phyloP scores from a whole-genome alignment of 23 tunicate genomes.

The Halocynthia aurantium region DNA sequence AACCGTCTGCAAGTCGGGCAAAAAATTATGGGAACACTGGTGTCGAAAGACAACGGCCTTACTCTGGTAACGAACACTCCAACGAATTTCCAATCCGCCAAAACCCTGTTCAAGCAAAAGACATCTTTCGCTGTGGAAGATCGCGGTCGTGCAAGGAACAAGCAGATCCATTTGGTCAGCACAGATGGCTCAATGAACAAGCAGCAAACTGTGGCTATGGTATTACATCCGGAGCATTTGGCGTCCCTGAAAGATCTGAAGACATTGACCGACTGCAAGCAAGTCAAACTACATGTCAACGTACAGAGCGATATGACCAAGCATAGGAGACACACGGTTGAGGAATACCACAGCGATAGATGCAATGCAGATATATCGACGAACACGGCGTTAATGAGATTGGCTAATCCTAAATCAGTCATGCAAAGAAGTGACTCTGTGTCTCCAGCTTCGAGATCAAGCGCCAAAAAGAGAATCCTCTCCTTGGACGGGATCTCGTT shows the following conservation, averaged over 20 bases:
- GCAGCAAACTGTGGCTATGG: conserved; percentile 34
- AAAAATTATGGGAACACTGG: conserved; percentile 52
- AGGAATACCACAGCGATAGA: conserved; percentile 6
- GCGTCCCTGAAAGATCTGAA: neutral
- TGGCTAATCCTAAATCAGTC: conserved; percentile 5
- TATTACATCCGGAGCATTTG: conserved; percentile 1
- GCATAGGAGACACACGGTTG: conserved; percentile 33
- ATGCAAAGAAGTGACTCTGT: conserved; percentile 16
- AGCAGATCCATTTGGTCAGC: conserved; percentile 18
- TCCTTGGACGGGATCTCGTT: conserved; percentile 81
- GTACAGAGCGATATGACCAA: neutral
- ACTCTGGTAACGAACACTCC: conserved; percentile 41
- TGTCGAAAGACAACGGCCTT: conserved; percentile 49
- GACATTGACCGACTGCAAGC: neutral
- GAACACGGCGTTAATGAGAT: neutral
- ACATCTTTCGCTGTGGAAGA: conserved; percentile 10
- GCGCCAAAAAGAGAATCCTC: conserved; percentile 37
- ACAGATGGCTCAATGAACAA: neutral
- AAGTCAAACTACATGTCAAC: no score
- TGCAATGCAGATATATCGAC: neutral
- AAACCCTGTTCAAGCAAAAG: conserved; percentile 1
- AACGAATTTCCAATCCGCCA: neutral
- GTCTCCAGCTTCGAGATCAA: conserved; percentile 2
- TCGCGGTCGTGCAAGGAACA: conserved; percentile 17
- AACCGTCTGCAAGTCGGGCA: conserved; percentile 31